A percentile compares a stretch with the other conserved stretches of the same genome.
phyloP scores from a whole-genome alignment of 2,797 vertebrate genomes.

The Malacoctenus gilli region DNA sequence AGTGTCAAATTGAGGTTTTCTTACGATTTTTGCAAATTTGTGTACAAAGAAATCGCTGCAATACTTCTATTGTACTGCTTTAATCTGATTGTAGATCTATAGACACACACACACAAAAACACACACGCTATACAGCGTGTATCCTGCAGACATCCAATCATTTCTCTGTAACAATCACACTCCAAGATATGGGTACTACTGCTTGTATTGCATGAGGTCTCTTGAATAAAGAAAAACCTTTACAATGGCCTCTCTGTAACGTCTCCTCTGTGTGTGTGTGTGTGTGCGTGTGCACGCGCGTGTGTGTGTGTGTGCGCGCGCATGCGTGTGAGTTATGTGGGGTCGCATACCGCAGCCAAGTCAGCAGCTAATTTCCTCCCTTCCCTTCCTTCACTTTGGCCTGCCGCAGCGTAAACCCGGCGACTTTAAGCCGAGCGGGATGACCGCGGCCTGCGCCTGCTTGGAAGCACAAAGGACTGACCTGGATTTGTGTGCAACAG shows the following conservation, averaged over 20 bases:
- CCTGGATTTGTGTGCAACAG: slow-evolving; percentile 12
- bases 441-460: slow-evolving; percentile 24
- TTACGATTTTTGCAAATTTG: slow-evolving; percentile 44
- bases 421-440: slow-evolving; percentile 42
- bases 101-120: slow-evolving; percentile 1
- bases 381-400: slow-evolving; percentile 33
- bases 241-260: slow-evolving; percentile 10
- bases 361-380: slow-evolving; percentile 51
- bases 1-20: slow-evolving; percentile 48
- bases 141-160: slow-evolving; percentile 57
- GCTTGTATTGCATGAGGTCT: slow-evolving; percentile 64
- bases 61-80: slow-evolving; percentile 51
- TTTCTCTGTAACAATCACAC: slow-evolving; percentile 65
- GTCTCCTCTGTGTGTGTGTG: slow-evolving; percentile 1
- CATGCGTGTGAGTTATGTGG: slow-evolving; percentile 24
- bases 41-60: slow-evolving; percentile 48
- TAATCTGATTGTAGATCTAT: slow-evolving; percentile 30
- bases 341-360: slow-evolving; percentile 69
- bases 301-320: neutral
- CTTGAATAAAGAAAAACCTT: slow-evolving; percentile 72
- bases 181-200: slow-evolving; percentile 57
- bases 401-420: neutral
- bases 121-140: slow-evolving; percentile 44
- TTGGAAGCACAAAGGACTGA: slow-evolving; percentile 45
- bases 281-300: neutral